Evolutionary conservation across 2,888 invertebrate genomes (phyloP).

Genomic region (Mesorhabditis sp.): DNA sequence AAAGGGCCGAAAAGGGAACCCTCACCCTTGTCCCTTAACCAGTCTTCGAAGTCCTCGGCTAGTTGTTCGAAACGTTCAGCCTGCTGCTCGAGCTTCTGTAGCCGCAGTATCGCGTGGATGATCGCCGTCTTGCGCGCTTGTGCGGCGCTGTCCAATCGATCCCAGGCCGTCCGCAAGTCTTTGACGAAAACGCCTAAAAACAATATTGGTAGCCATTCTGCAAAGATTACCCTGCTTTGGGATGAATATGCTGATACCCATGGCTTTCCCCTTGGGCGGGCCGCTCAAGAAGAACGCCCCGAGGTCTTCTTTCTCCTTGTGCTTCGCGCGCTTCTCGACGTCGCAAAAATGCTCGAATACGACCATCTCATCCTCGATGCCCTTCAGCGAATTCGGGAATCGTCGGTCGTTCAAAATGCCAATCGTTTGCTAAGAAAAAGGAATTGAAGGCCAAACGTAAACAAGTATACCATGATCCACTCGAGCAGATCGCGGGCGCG

Average conservation of each 20-base stretch:
- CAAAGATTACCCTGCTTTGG: conserved; percentile 50
- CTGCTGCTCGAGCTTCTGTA: conserved; percentile 86
- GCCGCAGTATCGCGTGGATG: conserved; percentile 76
- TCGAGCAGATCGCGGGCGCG: conserved; percentile 79
- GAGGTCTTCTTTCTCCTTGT: conserved; percentile 92
- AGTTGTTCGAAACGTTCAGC: conserved; percentile 96
- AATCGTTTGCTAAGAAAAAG: conserved; percentile 68
- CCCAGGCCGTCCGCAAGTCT: conserved; percentile 93
- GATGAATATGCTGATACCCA: conserved; percentile 65
- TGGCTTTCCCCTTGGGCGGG: conserved; percentile 89
- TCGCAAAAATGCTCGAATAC: conserved; percentile 92
- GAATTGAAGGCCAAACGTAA: background rate
- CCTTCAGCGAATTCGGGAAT: conserved; percentile 90
- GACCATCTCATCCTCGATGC: conserved; percentile 82
- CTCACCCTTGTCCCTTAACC: conserved; percentile 85
- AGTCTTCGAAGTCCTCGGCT: conserved; percentile 80
- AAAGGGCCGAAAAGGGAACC: background rate
- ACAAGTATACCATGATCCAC: conserved; percentile 74
- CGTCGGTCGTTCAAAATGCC: conserved; percentile 67
- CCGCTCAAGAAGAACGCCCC: conserved; percentile 93
- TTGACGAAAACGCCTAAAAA: conserved; percentile 79
- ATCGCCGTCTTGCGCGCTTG: conserved; percentile 87
- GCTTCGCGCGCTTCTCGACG: conserved; percentile 95
- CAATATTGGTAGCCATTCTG: background rate
- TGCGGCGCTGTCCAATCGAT: conserved; percentile 83